Evolutionary conservation across 2,797 vertebrate species (phyloP).

Genomic region (Artibeus jamaicensis): DNA sequence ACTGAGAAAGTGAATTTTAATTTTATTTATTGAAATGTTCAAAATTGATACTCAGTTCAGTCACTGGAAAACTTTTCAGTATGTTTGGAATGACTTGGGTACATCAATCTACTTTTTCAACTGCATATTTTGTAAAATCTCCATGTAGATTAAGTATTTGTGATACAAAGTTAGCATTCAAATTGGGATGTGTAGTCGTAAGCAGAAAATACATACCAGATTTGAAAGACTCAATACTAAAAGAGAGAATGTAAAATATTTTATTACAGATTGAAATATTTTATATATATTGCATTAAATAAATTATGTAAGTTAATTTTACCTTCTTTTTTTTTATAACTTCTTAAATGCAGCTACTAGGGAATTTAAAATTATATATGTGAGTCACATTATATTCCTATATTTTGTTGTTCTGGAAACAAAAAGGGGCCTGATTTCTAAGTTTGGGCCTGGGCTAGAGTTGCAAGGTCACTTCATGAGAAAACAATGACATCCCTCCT

Average conservation of each 20-base stretch:
- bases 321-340: neutral
- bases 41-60: neutral
- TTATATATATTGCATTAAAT: neutral
- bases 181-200: neutral
- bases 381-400: neutral
- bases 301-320: neutral
- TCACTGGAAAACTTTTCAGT: neutral
- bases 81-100: neutral
- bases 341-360: neutral
- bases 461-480: neutral
- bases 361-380: neutral
- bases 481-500: neutral
- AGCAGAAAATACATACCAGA: neutral
- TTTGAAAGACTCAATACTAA: neutral
- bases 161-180: neutral
- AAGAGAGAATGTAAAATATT: neutral
- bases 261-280: neutral
- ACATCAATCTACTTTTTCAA: neutral
- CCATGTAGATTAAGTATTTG: neutral
- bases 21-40: neutral
- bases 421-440: neutral
- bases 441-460: neutral
- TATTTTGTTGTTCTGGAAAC: neutral
- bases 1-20: neutral
- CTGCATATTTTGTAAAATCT: neutral